phyloP scores from a whole-genome alignment of 2,113 vertebrate species.

The Bagarius yarrelli region DNA sequence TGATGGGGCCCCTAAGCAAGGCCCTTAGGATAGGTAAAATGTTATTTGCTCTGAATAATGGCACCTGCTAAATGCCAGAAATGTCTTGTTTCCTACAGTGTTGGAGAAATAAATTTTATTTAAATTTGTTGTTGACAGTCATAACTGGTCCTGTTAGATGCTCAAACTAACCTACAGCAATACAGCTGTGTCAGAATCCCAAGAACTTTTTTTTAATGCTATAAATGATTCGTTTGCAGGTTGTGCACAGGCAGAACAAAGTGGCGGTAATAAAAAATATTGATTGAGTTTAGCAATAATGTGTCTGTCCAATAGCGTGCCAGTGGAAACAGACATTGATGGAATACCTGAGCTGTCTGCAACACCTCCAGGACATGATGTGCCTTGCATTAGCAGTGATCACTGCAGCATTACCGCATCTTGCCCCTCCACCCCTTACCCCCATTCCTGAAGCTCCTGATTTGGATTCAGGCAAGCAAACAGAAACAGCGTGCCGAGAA shows the following conservation, averaged over 20 bases:
- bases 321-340: conserved; percentile 64
- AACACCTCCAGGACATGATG: conserved; percentile 70
- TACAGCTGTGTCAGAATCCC: conserved; percentile 14
- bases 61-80: no score
- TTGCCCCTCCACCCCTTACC: conserved; percentile 3
- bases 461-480: conserved; percentile 68
- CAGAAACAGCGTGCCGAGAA: conserved; percentile 59
- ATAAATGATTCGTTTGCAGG: conserved; percentile 63
- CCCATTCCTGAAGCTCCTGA: conserved; percentile 23
- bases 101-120: no score
- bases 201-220: conserved; percentile 58
- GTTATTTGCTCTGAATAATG: no score
- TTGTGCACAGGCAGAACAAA: conserved; percentile 63
- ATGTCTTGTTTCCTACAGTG: no score
- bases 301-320: conserved; percentile 62
- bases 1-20: no score
- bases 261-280: conserved; percentile 71
- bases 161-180: conserved; percentile 5
- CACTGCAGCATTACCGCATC: conserved; percentile 56
- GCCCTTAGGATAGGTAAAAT: no score
- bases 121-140: no score
- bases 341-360: conserved; percentile 60
- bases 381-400: conserved; percentile 63
- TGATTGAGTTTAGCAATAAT: conserved; percentile 65
- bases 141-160: no score